Percentiles rank a stretch among this genome's conserved stretches.
Conservation (phyloP, 2,113 vertebrate genomes). For the Oxyruncus cristatus region DNA sequence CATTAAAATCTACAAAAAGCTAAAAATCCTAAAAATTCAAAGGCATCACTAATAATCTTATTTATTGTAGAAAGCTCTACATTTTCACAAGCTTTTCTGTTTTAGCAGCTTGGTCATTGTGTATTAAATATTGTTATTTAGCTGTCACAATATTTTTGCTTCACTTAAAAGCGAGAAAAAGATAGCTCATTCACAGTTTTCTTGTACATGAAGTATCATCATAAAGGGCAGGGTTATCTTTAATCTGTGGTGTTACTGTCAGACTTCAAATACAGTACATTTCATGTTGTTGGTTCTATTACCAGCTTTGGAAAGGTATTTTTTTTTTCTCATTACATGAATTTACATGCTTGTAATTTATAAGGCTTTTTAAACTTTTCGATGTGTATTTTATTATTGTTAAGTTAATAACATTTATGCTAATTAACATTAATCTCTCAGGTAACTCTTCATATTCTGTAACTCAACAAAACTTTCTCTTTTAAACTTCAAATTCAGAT, state of each 20-base stretch:
- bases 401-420: not conserved
- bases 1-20: no score
- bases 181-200: not conserved
- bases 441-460: not conserved
- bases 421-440: not conserved
- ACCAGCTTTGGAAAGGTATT: not conserved
- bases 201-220: not conserved
- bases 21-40: no score
- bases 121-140: constrained; percentile 10
- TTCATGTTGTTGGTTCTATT: not conserved
- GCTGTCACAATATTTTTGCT: constrained; percentile 31
- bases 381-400: not conserved
- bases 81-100: not conserved
- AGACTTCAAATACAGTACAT: not conserved
- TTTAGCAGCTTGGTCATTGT: not conserved
- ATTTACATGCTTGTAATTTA: not conserved
- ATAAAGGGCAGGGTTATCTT: not conserved
- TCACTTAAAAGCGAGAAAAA: constrained; percentile 15
- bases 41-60: not conserved
- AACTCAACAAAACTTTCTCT: not conserved
- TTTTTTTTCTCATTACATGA: not conserved
- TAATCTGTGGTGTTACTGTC: not conserved
- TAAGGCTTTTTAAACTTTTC: not conserved
- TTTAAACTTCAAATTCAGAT: not conserved
- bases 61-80: not conserved